Evolutionary conservation across 2,888 invertebrate species (phyloP), one percentile per base, ranked within the genome.

Genomic region (Acrocyrtus sp.): DNA sequence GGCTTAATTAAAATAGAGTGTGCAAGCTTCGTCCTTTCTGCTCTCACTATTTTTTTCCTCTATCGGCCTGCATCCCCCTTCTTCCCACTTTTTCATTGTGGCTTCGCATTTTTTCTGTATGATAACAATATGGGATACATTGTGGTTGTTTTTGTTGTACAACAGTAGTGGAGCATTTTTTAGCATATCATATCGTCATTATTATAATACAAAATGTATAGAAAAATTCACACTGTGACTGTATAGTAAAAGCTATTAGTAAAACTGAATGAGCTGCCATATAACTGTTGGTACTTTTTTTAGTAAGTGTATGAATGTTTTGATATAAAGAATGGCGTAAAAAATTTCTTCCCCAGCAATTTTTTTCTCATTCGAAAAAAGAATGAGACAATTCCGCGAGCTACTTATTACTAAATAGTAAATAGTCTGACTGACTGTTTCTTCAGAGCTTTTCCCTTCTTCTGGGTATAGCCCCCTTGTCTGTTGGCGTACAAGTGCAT

Each of bases 1-100:
- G 68, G 68, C 68, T 68, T 68, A 68, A 68, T 68, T 68, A 68
- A 68, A 68, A 68, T 68, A 61, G 68, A 68, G 68, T 68, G 68
- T 68, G 68, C 26, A 61, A 17, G 68, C 68, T 60, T 68, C 61
- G 53, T 68, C 47, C 54, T 56, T 3, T 41, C 57, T 60, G 57
- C 57, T 43, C 57, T 58, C 57, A 41, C n/a, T 24, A 29, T 58
- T 47, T 29, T 63, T 17, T 45, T 17, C n/a, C 45, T 45, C 29
- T 53, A 24, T 50, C 24, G 34, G 60, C 61, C 61, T 27, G 21
- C 47, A 47, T 29, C 53, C 43, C 43, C 43, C 43, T 19, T 51
- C 61, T 39, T 47, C 15, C 2, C 27, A 12, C 19, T 53, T 51
- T 48, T 56, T 54, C 63, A 29, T 29, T 45, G 53, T 41, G 41